Percentiles rank a stretch among this genome's conserved stretches.
Evolutionary conservation across 2,888 invertebrate genomes (phyloP).

Genomic region (Anoplius nigerrimus): DNA sequence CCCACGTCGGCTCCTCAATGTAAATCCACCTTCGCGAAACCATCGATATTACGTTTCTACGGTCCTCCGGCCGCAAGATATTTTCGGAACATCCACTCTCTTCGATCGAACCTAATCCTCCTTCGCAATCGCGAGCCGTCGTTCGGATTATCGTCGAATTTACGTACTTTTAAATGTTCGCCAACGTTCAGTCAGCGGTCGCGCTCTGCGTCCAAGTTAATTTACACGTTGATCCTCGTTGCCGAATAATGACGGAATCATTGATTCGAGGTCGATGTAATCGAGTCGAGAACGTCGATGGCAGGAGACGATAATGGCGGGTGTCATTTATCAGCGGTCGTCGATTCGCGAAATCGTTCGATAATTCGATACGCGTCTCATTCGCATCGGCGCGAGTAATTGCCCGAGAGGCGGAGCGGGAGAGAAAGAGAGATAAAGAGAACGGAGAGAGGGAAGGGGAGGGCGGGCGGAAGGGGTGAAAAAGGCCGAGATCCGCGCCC

Average conservation of each 20-base stretch:
- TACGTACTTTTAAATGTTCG: too few species aligned
- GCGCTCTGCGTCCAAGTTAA: too few species aligned
- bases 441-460: too few species aligned
- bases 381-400: conserved; percentile 13
- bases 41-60: conserved; percentile 25
- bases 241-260: too few species aligned
- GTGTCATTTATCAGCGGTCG: conserved; percentile 16
- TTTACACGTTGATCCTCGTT: too few species aligned
- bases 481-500: not conserved
- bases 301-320: not conserved
- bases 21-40: conserved; percentile 49
- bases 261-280: too few species aligned
- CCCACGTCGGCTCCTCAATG: conserved; percentile 28
- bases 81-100: too few species aligned
- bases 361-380: conserved; percentile 14
- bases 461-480: not conserved
- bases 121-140: too few species aligned
- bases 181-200: too few species aligned
- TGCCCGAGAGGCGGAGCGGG: conserved; percentile 14
- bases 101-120: too few species aligned
- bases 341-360: conserved; percentile 13
- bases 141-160: too few species aligned
- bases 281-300: too few species aligned
- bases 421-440: conserved; percentile 7
- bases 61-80: conserved; percentile 5